These are phyloP conservation scores for Sipha maydis DNA, from an alignment of 2,888 invertebrate species.

Conservation along the genomic window DNA sequence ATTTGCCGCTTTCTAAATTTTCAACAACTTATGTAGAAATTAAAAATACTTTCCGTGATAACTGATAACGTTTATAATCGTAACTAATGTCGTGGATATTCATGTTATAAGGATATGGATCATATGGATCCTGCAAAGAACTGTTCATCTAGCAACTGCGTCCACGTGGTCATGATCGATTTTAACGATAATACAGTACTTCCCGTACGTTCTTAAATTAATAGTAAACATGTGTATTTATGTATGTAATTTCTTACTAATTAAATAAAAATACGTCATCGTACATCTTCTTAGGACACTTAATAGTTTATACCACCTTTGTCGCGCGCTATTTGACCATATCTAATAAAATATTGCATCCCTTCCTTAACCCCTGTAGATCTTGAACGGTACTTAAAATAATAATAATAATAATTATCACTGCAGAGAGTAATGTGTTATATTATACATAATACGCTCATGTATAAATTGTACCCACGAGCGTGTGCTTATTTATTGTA, in stretches of 20 bases:
- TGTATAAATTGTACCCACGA: not conserved
- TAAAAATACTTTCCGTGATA: too few species aligned
- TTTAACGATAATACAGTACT: too few species aligned
- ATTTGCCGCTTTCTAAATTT: too few species aligned
- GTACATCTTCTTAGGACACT: not conserved
- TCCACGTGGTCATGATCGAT: too few species aligned
- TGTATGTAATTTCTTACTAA: not conserved
- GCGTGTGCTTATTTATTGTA: not conserved
- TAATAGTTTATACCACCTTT: not conserved
- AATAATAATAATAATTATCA: too few species aligned
- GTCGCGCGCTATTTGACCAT: not conserved
- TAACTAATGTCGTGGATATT: too few species aligned
- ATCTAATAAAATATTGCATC: not conserved
- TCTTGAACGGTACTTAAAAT: not conserved
- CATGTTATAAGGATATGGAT: too few species aligned
- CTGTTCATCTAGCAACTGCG: too few species aligned
- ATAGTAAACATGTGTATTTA: not conserved
- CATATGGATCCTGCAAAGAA: too few species aligned
- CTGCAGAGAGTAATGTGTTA: not conserved
- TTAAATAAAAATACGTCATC: not conserved
- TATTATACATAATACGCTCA: not conserved
- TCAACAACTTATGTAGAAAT: too few species aligned
- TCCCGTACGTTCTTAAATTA: too few species aligned
- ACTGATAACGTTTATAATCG: too few species aligned
- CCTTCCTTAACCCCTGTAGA: not conserved